phyloP scores from a whole-genome alignment of 2,113 vertebrate species.

The Hippocampus abdominalis region DNA sequence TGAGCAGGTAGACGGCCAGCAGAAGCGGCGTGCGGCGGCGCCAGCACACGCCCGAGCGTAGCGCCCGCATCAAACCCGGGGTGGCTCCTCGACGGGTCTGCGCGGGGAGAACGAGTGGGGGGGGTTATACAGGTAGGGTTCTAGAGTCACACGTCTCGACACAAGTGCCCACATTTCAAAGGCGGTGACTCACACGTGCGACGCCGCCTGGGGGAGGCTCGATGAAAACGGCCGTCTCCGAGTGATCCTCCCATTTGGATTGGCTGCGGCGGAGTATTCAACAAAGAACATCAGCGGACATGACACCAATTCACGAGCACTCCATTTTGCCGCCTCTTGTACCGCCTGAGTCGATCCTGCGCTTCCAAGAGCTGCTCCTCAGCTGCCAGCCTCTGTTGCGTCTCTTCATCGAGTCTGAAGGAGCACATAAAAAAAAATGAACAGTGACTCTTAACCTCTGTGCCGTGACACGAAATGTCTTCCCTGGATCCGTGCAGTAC shows the following conservation, averaged over 20 bases:
- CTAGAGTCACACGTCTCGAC: not conserved
- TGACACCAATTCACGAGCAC: not conserved
- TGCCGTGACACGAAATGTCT: not conserved
- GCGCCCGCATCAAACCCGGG: slow-evolving; percentile 71
- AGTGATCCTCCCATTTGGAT: slow-evolving; percentile 69
- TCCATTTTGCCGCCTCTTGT: not conserved
- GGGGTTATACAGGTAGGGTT: not conserved
- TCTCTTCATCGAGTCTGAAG: slow-evolving; percentile 79
- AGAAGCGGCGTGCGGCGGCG: slow-evolving; percentile 83
- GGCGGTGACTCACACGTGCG: slow-evolving; percentile 74
- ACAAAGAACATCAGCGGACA: not conserved
- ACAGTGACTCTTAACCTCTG: too few relatives aligned
- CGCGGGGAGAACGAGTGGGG: not conserved
- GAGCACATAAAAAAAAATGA: not conserved
- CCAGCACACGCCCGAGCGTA: slow-evolving; percentile 77
- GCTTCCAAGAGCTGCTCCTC: slow-evolving; percentile 83
- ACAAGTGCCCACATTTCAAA: too few relatives aligned
- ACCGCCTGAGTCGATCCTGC: slow-evolving; percentile 75
- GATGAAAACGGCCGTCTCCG: slow-evolving; percentile 79
- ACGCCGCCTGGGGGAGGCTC: slow-evolving; percentile 72
- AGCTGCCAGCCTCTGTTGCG: slow-evolving; percentile 69
- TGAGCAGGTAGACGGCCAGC: slow-evolving; percentile 77
- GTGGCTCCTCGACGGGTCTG: slow-evolving; percentile 72
- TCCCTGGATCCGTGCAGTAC: slow-evolving; percentile 49
- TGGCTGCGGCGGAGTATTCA: slow-evolving; percentile 66